A percentile compares a stretch with the other conserved stretches of the same genome.
Evolutionary conservation across 2,797 vertebrate species (phyloP).

Genomic region (Uromys caudimaculatus): DNA sequence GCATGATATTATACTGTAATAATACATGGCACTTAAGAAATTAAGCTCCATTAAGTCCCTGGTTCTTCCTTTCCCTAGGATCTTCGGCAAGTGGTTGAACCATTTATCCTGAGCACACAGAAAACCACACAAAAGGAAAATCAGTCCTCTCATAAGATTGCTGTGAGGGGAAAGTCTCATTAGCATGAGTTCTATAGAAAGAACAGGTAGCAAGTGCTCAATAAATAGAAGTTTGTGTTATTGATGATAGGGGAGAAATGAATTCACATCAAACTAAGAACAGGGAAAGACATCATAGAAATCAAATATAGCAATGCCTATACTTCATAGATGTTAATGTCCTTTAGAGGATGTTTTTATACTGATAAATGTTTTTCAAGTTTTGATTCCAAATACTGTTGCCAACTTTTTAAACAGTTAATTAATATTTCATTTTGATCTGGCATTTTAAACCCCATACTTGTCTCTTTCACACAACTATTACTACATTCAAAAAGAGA

Average conservation of each 20-base stretch:
- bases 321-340: not conserved
- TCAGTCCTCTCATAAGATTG: not conserved
- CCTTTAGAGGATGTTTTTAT: not conserved
- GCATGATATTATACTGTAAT: not conserved
- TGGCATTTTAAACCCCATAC: conserved; percentile 54
- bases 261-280: not conserved
- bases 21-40: conserved; percentile 8
- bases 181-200: not conserved
- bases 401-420: conserved; percentile 67
- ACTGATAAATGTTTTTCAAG: conserved; percentile 27
- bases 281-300: not conserved
- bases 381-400: conserved; percentile 63
- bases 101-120: not conserved
- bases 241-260: not conserved
- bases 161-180: not conserved
- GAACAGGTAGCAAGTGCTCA: not conserved
- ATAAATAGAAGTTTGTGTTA: not conserved
- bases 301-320: not conserved
- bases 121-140: not conserved
- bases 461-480: conserved; percentile 64
- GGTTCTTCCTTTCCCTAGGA: not conserved
- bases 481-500: conserved; percentile 70
- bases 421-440: conserved; percentile 78
- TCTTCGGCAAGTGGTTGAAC: not conserved
- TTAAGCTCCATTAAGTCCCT: not conserved